These are phyloP conservation scores for Crossaster papposus DNA, from an alignment of 53 echinoderm and acorn worm species.

Conservation along the genomic window DNA sequence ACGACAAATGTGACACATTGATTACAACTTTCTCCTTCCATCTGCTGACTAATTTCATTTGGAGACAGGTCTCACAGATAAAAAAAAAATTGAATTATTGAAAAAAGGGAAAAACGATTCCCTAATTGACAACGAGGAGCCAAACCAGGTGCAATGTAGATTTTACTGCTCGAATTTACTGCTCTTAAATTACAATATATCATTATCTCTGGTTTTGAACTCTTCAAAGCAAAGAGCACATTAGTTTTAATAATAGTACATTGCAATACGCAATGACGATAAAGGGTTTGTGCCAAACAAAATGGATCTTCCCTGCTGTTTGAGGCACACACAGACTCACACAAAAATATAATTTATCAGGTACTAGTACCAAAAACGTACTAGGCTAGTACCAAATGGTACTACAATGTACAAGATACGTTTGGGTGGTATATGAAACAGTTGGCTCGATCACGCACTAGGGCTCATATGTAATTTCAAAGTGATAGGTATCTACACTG, in stretches of 20 bases:
- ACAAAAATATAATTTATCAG: too few relatives aligned
- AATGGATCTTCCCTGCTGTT: too few relatives aligned
- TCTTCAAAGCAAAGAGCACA: too few relatives aligned
- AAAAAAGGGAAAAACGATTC: not conserved
- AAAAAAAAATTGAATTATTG: not conserved
- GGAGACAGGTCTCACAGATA: not conserved
- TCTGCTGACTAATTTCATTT: not conserved
- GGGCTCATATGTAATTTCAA: too few relatives aligned
- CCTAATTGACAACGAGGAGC: not conserved
- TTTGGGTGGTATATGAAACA: not conserved
- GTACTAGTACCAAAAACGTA: too few relatives aligned
- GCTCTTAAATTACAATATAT: not conserved
- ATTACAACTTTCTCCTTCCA: not conserved
- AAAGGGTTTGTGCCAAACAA: too few relatives aligned
- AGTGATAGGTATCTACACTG: not conserved
- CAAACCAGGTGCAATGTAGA: not conserved
- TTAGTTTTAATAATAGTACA: too few relatives aligned
- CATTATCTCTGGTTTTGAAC: not conserved
- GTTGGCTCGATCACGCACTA: constrained; percentile 51
- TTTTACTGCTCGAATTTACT: not conserved
- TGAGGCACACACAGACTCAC: too few relatives aligned
- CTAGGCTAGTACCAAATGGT: too few relatives aligned
- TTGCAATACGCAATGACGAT: too few relatives aligned
- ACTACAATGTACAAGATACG: too few relatives aligned
- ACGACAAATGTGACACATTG: not conserved